Conservation (phyloP, 37 sponge, comb jelly and placozoan species). For the Crambe crambe region DNA sequence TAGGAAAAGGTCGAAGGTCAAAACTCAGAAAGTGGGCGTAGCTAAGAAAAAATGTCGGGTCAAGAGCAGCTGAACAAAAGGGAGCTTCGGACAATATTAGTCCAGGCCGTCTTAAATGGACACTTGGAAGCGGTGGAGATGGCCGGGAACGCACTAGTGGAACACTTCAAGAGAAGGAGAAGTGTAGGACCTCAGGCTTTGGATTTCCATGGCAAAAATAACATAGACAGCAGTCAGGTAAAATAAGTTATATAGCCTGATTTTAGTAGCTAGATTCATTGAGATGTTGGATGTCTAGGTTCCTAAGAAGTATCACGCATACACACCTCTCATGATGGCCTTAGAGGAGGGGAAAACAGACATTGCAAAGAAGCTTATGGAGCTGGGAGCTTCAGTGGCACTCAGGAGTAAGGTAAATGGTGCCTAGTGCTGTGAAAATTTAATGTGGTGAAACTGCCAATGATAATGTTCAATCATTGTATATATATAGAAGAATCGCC, state of each 20-base stretch:
- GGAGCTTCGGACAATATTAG: neutral
- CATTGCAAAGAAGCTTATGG: conserved; percentile 18
- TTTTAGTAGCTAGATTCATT: too few species aligned
- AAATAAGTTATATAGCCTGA: too few species aligned
- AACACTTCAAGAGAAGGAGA: neutral
- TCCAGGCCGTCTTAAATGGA: neutral
- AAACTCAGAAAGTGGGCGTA: too few species aligned
- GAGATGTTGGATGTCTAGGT: neutral
- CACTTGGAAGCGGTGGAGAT: neutral
- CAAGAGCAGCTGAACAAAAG: too few species aligned
- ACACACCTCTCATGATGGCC: conserved; percentile 35
- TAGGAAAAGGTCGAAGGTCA: neutral
- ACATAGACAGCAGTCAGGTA: too few species aligned
- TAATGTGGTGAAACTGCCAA: too few species aligned
- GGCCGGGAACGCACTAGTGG: neutral
- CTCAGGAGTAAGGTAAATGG: conserved; percentile 5
- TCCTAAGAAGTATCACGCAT: neutral
- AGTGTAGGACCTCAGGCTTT: too few species aligned
- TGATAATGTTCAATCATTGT: too few species aligned
- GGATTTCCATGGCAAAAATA: too few species aligned
- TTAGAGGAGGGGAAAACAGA: conserved; percentile 1
- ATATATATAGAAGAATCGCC: conserved; percentile 22
- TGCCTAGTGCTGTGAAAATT: too few species aligned
- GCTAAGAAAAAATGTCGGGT: neutral
- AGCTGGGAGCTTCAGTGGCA: conserved; percentile 17